Conservation (phyloP, 35 echinoderm and acorn worm genomes). For the Nesometra sesokonis region DNA sequence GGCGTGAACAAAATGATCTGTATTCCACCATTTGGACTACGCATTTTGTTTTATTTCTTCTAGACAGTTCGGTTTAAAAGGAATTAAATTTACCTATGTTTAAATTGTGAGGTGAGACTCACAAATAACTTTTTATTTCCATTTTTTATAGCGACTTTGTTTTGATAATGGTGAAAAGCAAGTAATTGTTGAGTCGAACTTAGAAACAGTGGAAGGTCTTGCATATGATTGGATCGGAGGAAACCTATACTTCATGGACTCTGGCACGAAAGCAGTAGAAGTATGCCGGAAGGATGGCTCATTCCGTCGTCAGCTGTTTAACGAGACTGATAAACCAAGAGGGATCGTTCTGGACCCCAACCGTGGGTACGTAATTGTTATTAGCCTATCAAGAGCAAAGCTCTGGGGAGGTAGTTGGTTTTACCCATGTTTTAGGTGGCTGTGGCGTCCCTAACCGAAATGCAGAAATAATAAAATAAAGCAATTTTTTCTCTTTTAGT, state of each 20-base stretch:
- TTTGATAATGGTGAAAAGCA: constrained; percentile 26
- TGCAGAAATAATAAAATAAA: no score
- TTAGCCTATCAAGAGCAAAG: no score
- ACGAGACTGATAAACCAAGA: constrained; percentile 47
- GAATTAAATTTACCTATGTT: no score
- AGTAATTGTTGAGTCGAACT: constrained; percentile 2
- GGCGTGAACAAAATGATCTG: no score
- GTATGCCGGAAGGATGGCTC: constrained; percentile 58
- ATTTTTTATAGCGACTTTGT: constrained; percentile 43
- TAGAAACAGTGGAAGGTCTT: constrained; percentile 68
- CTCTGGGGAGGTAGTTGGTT: no score
- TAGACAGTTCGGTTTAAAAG: no score
- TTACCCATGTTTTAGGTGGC: no score
- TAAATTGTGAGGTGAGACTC: no score
- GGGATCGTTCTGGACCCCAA: constrained; percentile 73
- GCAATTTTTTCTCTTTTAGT: constrained; percentile 7
- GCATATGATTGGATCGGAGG: constrained; percentile 88
- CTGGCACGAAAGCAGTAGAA: constrained; percentile 49
- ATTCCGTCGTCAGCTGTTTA: constrained; percentile 36
- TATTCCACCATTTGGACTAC: no score
- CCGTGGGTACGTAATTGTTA: constrained; percentile 21
- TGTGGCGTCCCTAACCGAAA: no score
- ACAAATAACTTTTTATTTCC: background rate
- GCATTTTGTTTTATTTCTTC: no score
- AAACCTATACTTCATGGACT: constrained; percentile 92